Base-by-base conservation (phyloP, 2,113 vertebrate species). In the Amia ocellicauda region DNA sequence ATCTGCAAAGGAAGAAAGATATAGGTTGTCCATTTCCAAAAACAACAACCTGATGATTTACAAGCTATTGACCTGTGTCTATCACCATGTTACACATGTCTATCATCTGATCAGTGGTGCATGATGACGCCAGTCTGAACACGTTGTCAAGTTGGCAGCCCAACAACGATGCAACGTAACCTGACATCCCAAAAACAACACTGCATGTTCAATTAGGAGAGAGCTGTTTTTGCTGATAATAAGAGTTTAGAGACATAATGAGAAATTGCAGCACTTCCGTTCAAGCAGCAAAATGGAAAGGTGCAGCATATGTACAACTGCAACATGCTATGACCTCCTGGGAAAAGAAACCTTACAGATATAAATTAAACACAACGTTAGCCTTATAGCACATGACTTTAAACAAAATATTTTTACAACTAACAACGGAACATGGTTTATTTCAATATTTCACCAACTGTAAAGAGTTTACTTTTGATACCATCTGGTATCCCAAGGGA, bases 391-490 rank as follows among this genome's bases (percentile, higher is more conserved):
- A 5, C 31, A 36, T 36, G 31, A 36, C 11, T 36, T 36, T 36
- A 36, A 36, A 36, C 31, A 36, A 36, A 36, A 36, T 36, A 36
- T 5, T 36, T 36, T 36, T 36, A 59, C 29, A 63, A 66, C 26
- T 56, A 7, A 36, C 31, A 62, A 56, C 64, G 24, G 69, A 69
- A 45, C 63, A 40, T 40, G 56, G 57, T 69, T 64, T 66, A 64
- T 69, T 78, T 70, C 56, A 56, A 69, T 74, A 66, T 69, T 70
- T 71, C 55, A 17, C 57, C 24, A 66, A 64, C 61, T 63, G 54
- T 60, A 54, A 57, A 36, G 60, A 58, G 42, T 71, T 62, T 66
- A 63, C 60, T 66, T 81, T 64, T 70, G 56, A 75, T 60, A 71
- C 65, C 72, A 72, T 70, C 60, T 74, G 49, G 49, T 52, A 63